Conservation (phyloP, 2,888 invertebrate species). For the Rhyacophila evoluta region DNA sequence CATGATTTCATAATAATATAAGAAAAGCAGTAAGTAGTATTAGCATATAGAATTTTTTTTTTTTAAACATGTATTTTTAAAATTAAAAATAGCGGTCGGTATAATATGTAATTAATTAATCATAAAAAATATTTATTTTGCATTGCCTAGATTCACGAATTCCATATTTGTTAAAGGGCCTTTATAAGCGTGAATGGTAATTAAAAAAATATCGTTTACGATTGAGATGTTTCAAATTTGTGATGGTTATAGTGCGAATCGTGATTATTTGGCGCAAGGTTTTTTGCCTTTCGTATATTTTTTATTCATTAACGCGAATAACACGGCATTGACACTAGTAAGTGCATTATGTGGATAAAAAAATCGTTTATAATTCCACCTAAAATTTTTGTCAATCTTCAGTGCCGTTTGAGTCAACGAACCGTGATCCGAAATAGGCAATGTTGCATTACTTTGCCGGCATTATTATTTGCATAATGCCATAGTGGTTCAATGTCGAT, state of each 20-base stretch:
- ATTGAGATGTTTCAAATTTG: neutral
- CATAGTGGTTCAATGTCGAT: conserved; percentile 19
- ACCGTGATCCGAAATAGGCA: neutral
- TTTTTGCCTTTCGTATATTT: neutral
- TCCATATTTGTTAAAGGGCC: too few relatives aligned
- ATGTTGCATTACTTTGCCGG: neutral
- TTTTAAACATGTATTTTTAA: too few relatives aligned
- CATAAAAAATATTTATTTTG: too few relatives aligned
- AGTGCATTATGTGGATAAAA: neutral
- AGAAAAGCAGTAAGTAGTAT: too few relatives aligned
- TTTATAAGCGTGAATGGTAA: too few relatives aligned
- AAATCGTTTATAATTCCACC: neutral
- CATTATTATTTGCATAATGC: neutral
- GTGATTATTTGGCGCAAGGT: neutral
- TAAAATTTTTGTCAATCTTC: conserved; percentile 1
- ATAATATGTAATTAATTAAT: too few relatives aligned
- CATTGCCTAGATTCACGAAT: too few relatives aligned
- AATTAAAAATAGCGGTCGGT: too few relatives aligned
- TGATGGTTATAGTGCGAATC: neutral
- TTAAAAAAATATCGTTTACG: too few relatives aligned
- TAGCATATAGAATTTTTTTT: too few relatives aligned
- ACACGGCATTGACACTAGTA: neutral
- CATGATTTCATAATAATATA: too few relatives aligned
- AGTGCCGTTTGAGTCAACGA: conserved; percentile 16
- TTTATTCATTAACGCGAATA: neutral